Conservation (phyloP, 2,113 vertebrate genomes). For the Xenotilapia leptura region DNA sequence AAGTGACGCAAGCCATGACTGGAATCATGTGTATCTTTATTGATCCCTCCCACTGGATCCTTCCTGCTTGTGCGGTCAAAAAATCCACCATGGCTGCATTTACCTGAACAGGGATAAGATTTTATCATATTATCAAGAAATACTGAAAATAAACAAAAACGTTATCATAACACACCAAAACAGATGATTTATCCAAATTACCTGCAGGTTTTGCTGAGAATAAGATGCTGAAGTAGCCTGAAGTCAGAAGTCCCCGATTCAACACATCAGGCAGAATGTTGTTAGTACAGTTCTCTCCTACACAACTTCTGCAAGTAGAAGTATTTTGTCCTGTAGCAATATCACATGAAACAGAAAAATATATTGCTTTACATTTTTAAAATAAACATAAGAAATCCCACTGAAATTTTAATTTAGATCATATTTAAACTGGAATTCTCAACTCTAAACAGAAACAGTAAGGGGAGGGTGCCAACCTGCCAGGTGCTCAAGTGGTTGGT, state of each 20-base stretch:
- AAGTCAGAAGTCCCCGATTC: conserved; percentile 43
- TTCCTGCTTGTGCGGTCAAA: conserved; percentile 34
- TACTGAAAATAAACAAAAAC: background rate
- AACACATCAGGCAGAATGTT: conserved; percentile 49
- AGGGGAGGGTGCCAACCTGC: conserved; percentile 23
- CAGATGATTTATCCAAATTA: background rate
- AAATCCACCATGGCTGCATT: conserved; percentile 57
- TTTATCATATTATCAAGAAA: background rate
- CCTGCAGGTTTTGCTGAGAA: conserved; percentile 47
- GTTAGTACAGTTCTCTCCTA: conserved; percentile 2
- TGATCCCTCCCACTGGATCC: conserved; percentile 57
- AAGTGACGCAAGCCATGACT: conserved; percentile 49
- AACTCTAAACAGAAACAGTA: too few relatives aligned
- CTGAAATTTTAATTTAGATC: too few relatives aligned
- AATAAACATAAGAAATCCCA: too few relatives aligned
- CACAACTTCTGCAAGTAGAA: conserved; percentile 56
- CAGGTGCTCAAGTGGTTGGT: conserved; percentile 39
- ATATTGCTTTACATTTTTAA: too few relatives aligned
- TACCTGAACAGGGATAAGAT: conserved; percentile 28
- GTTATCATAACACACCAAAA: background rate
- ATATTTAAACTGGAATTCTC: too few relatives aligned
- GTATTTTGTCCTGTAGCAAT: background rate
- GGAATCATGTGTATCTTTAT: conserved; percentile 28
- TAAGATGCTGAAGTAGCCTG: conserved; percentile 50
- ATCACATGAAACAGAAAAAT: background rate